These are phyloP conservation scores for Biston stratarius DNA, from an alignment of 2,888 invertebrate species.

Conservation along the genomic window DNA sequence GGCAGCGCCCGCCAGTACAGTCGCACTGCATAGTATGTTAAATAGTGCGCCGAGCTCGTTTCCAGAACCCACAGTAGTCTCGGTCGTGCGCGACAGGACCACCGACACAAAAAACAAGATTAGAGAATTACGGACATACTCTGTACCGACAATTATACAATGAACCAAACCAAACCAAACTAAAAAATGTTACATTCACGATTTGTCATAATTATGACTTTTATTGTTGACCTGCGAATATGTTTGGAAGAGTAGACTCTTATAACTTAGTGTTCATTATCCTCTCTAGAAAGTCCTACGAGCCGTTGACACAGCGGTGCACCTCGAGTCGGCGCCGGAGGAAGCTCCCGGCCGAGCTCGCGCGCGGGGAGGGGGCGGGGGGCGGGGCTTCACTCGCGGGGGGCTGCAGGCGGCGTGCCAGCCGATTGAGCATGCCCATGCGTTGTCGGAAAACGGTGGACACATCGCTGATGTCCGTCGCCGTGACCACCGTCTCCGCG, in stretches of 20 bases:
- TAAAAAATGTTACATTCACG: too few species aligned
- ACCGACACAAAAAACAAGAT: too few species aligned
- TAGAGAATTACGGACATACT: too few species aligned
- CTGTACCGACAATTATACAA: too few species aligned
- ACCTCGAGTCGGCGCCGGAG: constrained; percentile 6
- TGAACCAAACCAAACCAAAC: too few species aligned
- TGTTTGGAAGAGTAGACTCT: too few species aligned
- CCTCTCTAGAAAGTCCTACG: neutral
- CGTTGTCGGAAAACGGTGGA: neutral
- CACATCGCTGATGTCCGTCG: neutral
- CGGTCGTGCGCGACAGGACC: too few species aligned
- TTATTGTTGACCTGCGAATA: too few species aligned
- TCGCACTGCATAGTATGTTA: too few species aligned
- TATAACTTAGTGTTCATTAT: neutral
- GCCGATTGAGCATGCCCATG: neutral
- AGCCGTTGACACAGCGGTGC: neutral
- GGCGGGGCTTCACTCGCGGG: neutral
- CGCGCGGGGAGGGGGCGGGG: neutral
- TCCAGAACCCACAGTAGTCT: too few species aligned
- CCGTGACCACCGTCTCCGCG: neutral
- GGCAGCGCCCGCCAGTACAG: too few species aligned
- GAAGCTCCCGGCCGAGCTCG: neutral
- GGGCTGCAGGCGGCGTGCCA: neutral
- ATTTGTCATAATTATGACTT: neutral
- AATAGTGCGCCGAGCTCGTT: too few species aligned